Percentiles rank a stretch among this genome's conserved stretches.
phyloP scores from a whole-genome alignment of 2,888 invertebrate species.

The Agonopterix subpropinquella region DNA sequence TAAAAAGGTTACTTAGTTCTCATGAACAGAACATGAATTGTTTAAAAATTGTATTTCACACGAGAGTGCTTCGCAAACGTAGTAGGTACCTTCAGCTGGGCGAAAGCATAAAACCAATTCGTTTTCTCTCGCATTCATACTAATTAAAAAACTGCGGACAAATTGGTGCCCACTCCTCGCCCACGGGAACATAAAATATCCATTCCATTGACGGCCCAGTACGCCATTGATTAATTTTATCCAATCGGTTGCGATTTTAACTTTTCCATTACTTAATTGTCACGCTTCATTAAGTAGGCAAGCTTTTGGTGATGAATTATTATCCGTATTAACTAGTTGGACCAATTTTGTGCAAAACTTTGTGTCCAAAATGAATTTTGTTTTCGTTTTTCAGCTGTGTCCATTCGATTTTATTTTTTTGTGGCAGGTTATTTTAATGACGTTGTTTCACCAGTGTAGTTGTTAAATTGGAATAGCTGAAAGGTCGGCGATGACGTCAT shows the following conservation, averaged over 20 bases:
- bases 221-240: slow-evolving; percentile 67
- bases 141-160: slow-evolving; percentile 73
- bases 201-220: slow-evolving; percentile 53
- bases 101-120: slow-evolving; percentile 56
- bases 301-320: slow-evolving; percentile 25
- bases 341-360: no score
- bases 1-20: no score
- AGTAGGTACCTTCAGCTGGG: neutral
- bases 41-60: no score
- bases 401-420: neutral
- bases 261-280: slow-evolving; percentile 62
- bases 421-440: neutral
- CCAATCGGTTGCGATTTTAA: slow-evolving; percentile 61
- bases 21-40: no score
- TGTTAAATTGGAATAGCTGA: no score
- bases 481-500: no score
- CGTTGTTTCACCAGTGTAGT: no score
- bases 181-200: slow-evolving; percentile 71
- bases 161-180: slow-evolving; percentile 65
- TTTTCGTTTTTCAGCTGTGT: neutral
- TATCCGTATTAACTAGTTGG: neutral
- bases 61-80: no score
- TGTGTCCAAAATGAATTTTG: neutral
- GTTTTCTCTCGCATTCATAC: slow-evolving; percentile 65
- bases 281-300: slow-evolving; percentile 49